phyloP scores from a whole-genome alignment of 2,797 vertebrate genomes.

The Hirundo rustica region DNA sequence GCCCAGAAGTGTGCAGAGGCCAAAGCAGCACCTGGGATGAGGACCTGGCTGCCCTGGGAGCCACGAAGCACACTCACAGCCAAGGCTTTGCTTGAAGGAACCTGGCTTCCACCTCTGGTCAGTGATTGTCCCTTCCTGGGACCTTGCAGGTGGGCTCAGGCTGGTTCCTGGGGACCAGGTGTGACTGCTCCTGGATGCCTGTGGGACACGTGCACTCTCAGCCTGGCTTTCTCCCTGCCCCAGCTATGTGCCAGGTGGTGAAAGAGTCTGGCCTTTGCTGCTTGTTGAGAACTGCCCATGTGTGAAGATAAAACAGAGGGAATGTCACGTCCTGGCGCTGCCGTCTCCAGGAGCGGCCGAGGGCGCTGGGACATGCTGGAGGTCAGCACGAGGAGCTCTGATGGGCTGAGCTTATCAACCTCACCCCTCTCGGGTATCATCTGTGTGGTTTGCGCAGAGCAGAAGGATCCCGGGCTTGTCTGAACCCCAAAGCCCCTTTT shows the following conservation, averaged over 20 bases:
- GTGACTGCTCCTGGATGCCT: not conserved
- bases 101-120: not conserved
- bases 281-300: conserved; percentile 37
- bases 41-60: not conserved
- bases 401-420: not conserved
- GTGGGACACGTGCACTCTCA: rapidly evolving
- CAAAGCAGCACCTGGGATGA: not conserved
- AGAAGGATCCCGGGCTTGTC: not conserved
- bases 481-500: not conserved
- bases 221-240: not conserved
- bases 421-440: not conserved
- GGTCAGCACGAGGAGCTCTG: not conserved
- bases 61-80: not conserved
- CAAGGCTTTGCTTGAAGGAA: not conserved
- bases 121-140: not conserved
- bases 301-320: conserved; percentile 41
- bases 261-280: conserved; percentile 1
- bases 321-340: conserved; percentile 17
- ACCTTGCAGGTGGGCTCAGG: not conserved
- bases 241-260: not conserved
- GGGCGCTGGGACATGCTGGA: not conserved
- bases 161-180: not conserved
- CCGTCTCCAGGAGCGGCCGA: not conserved
- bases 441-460: not conserved
- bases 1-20: not conserved